These are phyloP conservation scores for Bembecia ichneumoniformis DNA, from an alignment of 2,888 invertebrate genomes.

Conservation along the genomic window DNA sequence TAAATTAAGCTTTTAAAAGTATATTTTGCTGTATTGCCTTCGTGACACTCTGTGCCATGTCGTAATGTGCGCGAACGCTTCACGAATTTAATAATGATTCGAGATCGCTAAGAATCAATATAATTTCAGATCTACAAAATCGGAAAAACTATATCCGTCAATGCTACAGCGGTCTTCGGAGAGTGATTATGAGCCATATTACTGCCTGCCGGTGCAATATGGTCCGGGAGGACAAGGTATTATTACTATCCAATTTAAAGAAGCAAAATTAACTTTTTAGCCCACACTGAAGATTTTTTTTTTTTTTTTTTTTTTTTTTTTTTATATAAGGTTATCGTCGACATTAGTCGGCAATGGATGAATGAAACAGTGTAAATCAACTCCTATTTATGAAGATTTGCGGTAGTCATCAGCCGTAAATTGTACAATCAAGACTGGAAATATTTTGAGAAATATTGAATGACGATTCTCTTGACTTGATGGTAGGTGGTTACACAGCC, in stretches of 20 bases:
- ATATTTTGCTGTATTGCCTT: constrained; percentile 19
- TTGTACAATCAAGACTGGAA: no score
- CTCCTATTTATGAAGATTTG: no score
- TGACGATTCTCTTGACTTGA: no score
- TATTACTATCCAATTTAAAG: not conserved
- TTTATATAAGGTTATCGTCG: no score
- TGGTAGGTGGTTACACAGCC: no score
- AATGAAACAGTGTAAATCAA: no score
- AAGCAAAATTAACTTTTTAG: constrained; percentile 18
- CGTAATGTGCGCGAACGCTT: constrained; percentile 19
- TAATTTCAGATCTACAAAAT: constrained; percentile 88
- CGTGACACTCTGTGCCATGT: constrained; percentile 22
- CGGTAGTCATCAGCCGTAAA: no score
- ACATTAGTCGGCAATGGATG: no score
- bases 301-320: no score
- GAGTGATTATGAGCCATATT: constrained; percentile 89
- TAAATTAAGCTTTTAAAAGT: no score
- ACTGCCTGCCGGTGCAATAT: constrained; percentile 82
- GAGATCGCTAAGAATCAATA: constrained; percentile 2
- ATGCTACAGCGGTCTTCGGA: constrained; percentile 88
- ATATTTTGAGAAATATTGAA: no score
- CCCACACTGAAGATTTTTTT: no score
- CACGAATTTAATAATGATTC: constrained; percentile 2
- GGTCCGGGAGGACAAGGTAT: constrained; percentile 76
- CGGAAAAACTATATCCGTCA: constrained; percentile 93